phyloP scores from a whole-genome alignment of 2,113 vertebrate genomes.

The Cavia porcellus region DNA sequence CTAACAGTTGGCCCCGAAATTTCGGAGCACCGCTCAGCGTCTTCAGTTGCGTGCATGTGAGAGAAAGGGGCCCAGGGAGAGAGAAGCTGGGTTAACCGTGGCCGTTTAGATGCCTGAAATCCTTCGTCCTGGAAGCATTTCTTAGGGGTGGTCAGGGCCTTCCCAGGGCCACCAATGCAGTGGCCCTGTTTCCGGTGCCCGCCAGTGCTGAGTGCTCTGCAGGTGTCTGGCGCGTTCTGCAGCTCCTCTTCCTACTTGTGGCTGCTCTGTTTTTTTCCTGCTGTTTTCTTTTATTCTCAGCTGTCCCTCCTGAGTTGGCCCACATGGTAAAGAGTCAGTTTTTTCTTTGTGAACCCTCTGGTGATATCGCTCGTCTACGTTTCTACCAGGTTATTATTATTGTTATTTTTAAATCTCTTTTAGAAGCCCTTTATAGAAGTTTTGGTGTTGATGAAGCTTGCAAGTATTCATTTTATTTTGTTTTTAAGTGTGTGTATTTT shows the following conservation, averaged over 20 bases:
- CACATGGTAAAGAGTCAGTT: not conserved
- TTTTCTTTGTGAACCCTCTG: not conserved
- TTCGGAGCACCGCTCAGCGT: not conserved
- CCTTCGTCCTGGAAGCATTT: not conserved
- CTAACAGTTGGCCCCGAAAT: fast-evolving
- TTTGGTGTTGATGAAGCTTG: conserved; percentile 21
- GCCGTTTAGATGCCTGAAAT: not conserved
- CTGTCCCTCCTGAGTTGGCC: not conserved
- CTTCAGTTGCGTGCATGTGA: not conserved
- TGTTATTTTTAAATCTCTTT: not conserved
- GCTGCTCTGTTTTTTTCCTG: not conserved
- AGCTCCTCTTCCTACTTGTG: not conserved
- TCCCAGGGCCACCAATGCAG: not conserved
- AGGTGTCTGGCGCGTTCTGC: not conserved
- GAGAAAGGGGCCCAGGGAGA: not conserved
- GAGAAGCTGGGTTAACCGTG: not conserved
- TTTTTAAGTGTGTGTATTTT: not conserved
- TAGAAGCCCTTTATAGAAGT: conserved; percentile 37
- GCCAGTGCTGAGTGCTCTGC: not conserved
- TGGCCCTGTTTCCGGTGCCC: not conserved
- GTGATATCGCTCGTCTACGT: not conserved
- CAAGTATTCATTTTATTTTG: conserved; percentile 29
- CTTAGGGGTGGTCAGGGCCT: not conserved
- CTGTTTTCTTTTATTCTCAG: not conserved
- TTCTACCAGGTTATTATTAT: not conserved